Conservation (phyloP, 2,888 invertebrate genomes). For the Nephrotoma appendiculata region DNA sequence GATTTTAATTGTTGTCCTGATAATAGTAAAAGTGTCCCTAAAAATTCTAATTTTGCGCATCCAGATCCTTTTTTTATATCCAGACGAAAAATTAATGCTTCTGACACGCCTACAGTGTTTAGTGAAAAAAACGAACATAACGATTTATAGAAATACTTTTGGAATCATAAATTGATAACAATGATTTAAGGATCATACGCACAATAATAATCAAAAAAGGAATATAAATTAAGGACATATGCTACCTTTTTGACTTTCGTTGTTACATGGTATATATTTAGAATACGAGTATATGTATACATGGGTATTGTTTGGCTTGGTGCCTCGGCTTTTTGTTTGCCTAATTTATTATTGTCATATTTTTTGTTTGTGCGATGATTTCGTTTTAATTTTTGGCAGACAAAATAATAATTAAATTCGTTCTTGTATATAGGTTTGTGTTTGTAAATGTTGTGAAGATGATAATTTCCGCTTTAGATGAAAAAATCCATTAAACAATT, state of each 20-base stretch:
- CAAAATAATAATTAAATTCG: too few species aligned
- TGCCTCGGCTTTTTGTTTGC: not conserved
- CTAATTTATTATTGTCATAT: not conserved
- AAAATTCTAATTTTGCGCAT: not conserved
- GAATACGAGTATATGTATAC: not conserved
- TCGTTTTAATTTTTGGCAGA: not conserved
- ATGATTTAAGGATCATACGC: not conserved
- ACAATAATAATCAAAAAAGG: not conserved
- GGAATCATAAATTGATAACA: not conserved
- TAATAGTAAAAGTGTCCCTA: not conserved
- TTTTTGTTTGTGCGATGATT: not conserved
- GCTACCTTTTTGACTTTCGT: not conserved
- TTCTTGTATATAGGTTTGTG: too few species aligned
- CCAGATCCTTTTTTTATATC: not conserved
- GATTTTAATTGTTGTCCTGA: not conserved
- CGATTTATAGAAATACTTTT: not conserved
- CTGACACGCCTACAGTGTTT: not conserved
- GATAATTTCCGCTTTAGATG: too few species aligned
- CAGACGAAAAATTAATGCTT: not conserved
- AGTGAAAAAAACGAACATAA: not conserved
- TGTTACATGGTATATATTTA: not conserved
- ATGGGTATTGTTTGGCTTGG: not conserved
- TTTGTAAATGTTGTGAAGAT: too few species aligned
- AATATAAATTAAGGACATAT: not conserved
- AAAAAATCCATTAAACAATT: too few species aligned